Base-by-base conservation (phyloP, 1,140 invertebrate genomes). In the Hylaeus volcanicus region DNA sequence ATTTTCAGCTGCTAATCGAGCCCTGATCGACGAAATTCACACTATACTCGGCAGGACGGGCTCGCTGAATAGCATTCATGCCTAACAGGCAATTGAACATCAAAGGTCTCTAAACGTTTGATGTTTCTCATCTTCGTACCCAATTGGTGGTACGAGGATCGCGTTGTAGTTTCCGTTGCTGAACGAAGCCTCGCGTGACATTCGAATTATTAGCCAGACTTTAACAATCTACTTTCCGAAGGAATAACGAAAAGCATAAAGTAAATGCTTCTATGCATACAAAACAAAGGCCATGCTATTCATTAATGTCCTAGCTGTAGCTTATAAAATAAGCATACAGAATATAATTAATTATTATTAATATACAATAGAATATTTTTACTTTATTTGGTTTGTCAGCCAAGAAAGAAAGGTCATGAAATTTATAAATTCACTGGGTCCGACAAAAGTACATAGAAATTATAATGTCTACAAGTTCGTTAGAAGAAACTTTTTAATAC, bases 91-190 rank as follows among this genome's bases (percentile, higher is more conserved):
- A 89, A 88, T 89, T 80, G 87, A 88, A 88, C 87, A 86, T 89
- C 84, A 89, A 87, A 89, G 87, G 88, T 90, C 88, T 91, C 90
- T 89, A 90, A 91, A 85, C 72, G 88, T 88, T 91, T 77, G 80
- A 75, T 83, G 84, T 76, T 73, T 74, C 87, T 85, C 76, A 87
- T 85, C 74, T 82, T 84, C 81, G 70, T 81, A 83, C 82, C 82
- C 56, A 79, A 72, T 84, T 71, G 78, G 75, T 63, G 70, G 68
- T 81, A 55, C 74, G 63, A 78, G 80, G 66, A 76, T 69, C 79
- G 37, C 69, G 81, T 79, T 82, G 64, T 60, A 71, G 84, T 61
- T 79, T 72, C 69, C 85, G 86, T 88, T 86, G 86, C 87, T 80
- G 87, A 86, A 85, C 78, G 74, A 66, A 74, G 82, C 83, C 68